Evolutionary conservation across 2,797 vertebrate genomes (phyloP), one percentile per base, ranked within the genome.

Genomic region (Hapalemur alaotrensis): DNA sequence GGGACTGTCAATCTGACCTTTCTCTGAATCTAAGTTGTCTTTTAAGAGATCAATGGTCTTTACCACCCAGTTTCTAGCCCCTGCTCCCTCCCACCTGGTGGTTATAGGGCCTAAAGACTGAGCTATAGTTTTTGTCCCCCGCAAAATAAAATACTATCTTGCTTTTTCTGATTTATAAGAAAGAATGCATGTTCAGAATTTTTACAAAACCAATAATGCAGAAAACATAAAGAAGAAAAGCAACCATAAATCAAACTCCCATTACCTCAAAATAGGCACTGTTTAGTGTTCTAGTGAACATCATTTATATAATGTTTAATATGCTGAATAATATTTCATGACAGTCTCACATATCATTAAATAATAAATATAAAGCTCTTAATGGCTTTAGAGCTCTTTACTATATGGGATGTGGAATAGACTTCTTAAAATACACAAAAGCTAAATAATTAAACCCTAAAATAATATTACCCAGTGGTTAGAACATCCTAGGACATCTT

Each of bases 381-480:
- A 17, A 72, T 81, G 38, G 18, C 57, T 95, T 93, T 96, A 48
- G 75, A 92, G 79, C 63, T 89, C 15, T 92, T 92, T 50, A 67
- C 41, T 78, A 7, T 72, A 72, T 73, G 30, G 30, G 32, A 93
- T 79, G 67, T 54, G 43, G 30, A 84, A 14, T 65, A 76, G 38
- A 85, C 7, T 9, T 92, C 23, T 93, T 78, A 89, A 84, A 96
- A 96, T 63, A 72, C 57, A 35, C 4, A 93, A 54, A 95, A 95
- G 38, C 17, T 70, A 86, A 81, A 79, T 76, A 91, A 90, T 84
- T 83, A 65, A 65, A 90, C 10, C 7, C 9, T 25, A 13, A 50
- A 92, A 79, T 48, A 82, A 13, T 88, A 54, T 73, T 32, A 75
- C 32, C 22, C 10, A 5, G 35, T 46, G 5, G 20, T 72, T 78